Base-by-base conservation (phyloP, 1,140 invertebrate species). In the Scaptodrosophila lebanonensis region DNA sequence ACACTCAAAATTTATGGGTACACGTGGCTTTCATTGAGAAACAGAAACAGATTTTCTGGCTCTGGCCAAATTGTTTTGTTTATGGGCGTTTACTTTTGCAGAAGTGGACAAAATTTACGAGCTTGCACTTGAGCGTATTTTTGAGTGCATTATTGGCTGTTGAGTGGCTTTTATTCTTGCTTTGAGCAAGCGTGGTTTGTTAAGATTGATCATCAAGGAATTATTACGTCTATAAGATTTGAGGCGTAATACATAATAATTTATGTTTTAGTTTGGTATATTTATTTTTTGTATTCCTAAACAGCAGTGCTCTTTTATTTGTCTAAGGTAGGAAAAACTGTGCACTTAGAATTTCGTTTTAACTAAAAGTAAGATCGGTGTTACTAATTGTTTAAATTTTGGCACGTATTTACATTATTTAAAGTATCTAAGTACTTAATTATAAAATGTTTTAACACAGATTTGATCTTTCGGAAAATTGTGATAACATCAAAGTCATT, bases 11-110 rank as follows among this genome's bases (percentile, higher is more conserved):
- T 79, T 79, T 82, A 79, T 68, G 66, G 52, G 61, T 63, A 69
- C 75, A 82, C 75, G 75, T 82, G 75, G 62, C 50, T 58, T 79
- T 83, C 76, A 83, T 83, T 83, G 70, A 83, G 76, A 68, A 83
- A 43, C 4, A 43, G 40, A 43, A 73, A 58, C 54, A 57, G 50
- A 59, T 60, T 60, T 49, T 48, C 48, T 38, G 30, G 45, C 42
- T 20, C 63, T 53, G 39, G 56, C 32, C 56, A 54, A 60, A 61
- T 60, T 71, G 51, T 54, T 75, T 84, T 84, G 82, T 84, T 84
- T 84, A 84, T 84, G 82, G 82, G 82, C 82, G 82, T 84, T 83
- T 76, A 82, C 82, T 65, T 83, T 77, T 67, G 25, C 51, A 47
- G 53, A 39, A 44, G n/a, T 50, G 36, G 47, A 33, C 61, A 49